Conservation (phyloP, 2,113 vertebrate genomes). For the Arenaria interpres region DNA sequence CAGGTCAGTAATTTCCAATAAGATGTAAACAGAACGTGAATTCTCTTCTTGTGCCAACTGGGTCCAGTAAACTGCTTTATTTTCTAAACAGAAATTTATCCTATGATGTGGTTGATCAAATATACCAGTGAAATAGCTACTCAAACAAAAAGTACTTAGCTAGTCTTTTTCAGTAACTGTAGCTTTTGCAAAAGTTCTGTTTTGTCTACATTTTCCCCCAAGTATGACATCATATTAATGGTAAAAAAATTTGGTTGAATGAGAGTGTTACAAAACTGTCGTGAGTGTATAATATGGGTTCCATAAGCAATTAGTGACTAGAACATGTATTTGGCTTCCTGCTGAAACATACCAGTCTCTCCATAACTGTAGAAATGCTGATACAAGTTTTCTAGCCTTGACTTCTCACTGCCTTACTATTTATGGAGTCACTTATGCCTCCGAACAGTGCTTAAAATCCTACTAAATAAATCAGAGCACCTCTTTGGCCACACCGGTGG, state of each 20-base stretch:
- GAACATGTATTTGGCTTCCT: neutral
- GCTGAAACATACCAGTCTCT: neutral
- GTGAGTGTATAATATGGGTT: neutral
- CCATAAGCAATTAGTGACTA: neutral
- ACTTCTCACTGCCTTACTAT: neutral
- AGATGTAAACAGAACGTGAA: neutral
- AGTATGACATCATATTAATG: neutral
- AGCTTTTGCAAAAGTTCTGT: neutral
- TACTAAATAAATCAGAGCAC: neutral
- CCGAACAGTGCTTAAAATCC: neutral
- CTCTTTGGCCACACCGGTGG: neutral
- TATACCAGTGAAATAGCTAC: neutral
- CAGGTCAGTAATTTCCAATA: neutral
- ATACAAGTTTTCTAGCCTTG: neutral
- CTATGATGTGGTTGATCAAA: neutral
- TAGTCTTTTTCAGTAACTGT: neutral
- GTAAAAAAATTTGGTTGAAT: neutral
- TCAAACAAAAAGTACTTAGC: neutral
- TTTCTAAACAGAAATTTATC: neutral
- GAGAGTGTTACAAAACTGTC: neutral
- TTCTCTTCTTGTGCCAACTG: neutral
- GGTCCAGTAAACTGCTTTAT: neutral
- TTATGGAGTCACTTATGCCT: neutral
- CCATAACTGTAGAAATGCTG: neutral
- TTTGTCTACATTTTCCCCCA: neutral